Evolutionary conservation across 1,140 invertebrate genomes (phyloP), one percentile per base, ranked within the genome.

Genomic region (Mylabris phalerata): DNA sequence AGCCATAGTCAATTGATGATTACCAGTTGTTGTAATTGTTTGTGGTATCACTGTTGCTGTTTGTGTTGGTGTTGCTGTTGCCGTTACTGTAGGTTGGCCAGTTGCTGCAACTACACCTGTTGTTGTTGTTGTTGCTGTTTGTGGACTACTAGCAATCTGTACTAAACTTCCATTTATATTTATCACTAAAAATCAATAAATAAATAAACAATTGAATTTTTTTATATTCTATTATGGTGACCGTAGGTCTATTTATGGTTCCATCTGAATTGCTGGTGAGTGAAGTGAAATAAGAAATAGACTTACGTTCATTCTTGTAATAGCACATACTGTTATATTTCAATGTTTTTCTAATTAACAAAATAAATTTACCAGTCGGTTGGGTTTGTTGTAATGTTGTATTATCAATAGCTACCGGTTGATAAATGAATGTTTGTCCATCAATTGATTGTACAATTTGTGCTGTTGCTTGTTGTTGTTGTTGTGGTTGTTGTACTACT

Each of bases 391-490:
- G 80, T 32, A 79, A 67, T 26, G 73, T 60, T 39, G 80, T 75
- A 71, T 80, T 78, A 46, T 78, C 78, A 11, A 84, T 69, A 46
- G 80, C 77, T n/a, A 86, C 79, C 2, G 90, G 90, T 71, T 94
- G 90, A 71, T 93, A 95, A 55, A 95, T 86, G 61, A 90, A 89
- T 0, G 92, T 93, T 73, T 96, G 93, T n/a, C 93, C 93, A 78
- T 96, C 93, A 0, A 89, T 79, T 7, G 92, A 92, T 73, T 95
- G 93, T 39, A 97, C 84, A 25, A 97, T 80, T 74, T 93, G 89
- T 60, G 88, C 83, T 42, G 11, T 4, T 9, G 85, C 78, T 73
- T 86, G 84, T 56, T 52, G 76, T 69, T 48, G 77, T 75, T 81
- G 77, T 39, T 83, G 60, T 61, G 79, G 79, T 19, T 19, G 1